Conservation (phyloP, 2,797 vertebrate genomes). For the Thripadectes ignobilis region DNA sequence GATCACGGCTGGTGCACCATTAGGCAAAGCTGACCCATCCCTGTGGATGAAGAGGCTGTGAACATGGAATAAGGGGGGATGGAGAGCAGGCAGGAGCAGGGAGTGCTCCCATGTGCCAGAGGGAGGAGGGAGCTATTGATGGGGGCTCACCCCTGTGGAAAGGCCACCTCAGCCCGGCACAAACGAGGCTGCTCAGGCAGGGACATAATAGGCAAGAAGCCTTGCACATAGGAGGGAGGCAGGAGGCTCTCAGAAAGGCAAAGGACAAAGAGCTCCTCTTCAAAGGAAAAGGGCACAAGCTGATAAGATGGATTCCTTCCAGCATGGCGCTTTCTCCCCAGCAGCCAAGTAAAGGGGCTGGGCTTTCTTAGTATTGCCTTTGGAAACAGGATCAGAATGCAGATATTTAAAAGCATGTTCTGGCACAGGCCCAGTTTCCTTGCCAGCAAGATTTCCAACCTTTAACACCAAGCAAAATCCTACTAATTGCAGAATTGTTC, state of each 20-base stretch:
- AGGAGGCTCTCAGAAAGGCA: neutral
- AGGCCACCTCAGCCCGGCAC: neutral
- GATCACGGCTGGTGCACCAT: fast-evolving
- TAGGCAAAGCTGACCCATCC: neutral
- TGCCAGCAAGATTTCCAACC: slow-evolving; percentile 49
- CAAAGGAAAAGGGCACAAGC: slow-evolving; percentile 33
- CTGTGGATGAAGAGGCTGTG: neutral
- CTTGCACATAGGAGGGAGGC: fast-evolving
- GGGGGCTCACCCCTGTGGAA: neutral
- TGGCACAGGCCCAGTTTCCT: slow-evolving; percentile 33
- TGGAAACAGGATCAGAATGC: slow-evolving; percentile 11
- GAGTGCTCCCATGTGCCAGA: fast-evolving
- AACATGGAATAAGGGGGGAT: fast-evolving
- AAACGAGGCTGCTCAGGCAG: neutral
- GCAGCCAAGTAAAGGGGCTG: slow-evolving; percentile 37
- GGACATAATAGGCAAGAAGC: neutral
- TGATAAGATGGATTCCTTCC: slow-evolving; percentile 52
- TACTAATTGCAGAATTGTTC: slow-evolving; percentile 56
- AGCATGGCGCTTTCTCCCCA: neutral
- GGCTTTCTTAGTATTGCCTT: slow-evolving; percentile 31
- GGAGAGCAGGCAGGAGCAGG: neutral
- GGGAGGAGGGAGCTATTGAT: neutral
- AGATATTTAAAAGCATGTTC: slow-evolving; percentile 26
- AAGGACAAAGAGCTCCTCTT: slow-evolving; percentile 37
- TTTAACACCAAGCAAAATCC: slow-evolving; percentile 45